phyloP scores from a whole-genome alignment of 35 echinoderm and acorn worm species.

The Acanthaster planci region DNA sequence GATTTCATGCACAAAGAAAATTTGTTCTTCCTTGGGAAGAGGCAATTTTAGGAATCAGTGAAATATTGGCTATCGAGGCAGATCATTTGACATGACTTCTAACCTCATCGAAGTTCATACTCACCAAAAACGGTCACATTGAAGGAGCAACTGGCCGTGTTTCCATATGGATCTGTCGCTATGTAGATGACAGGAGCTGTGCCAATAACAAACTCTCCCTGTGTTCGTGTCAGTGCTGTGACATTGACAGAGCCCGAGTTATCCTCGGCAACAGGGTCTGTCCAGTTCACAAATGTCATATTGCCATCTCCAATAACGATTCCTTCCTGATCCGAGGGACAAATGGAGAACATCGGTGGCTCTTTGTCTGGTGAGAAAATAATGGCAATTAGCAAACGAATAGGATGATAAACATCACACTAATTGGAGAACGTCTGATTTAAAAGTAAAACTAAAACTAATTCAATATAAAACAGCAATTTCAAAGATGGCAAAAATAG shows the following conservation, averaged over 20 bases:
- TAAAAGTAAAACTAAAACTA: too few species aligned
- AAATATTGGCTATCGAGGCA: too few species aligned
- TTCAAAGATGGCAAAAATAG: too few species aligned
- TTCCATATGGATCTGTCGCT: conserved; percentile 47
- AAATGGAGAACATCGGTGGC: not conserved
- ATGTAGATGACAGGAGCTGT: conserved; percentile 19
- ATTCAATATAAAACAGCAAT: too few species aligned
- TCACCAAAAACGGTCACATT: conserved; percentile 56
- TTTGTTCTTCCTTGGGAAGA: too few species aligned
- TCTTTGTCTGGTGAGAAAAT: conserved; percentile 16
- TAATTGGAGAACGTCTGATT: too few species aligned
- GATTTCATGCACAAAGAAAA: too few species aligned
- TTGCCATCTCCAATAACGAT: not conserved
- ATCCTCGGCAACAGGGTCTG: conserved; percentile 5
- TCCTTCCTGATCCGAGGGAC: not conserved
- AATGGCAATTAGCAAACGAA: too few species aligned
- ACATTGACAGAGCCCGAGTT: not conserved
- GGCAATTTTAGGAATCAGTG: too few species aligned
- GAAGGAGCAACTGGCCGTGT: conserved; percentile 62
- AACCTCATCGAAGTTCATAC: too few species aligned
- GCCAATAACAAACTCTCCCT: conserved; percentile 15
- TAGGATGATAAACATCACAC: too few species aligned
- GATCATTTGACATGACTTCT: too few species aligned
- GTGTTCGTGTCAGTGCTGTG: not conserved
- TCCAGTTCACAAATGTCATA: conserved; percentile 15